Evolutionary conservation across 2,888 invertebrate species (phyloP).

Genomic region (Tuberolachnus salignus): DNA sequence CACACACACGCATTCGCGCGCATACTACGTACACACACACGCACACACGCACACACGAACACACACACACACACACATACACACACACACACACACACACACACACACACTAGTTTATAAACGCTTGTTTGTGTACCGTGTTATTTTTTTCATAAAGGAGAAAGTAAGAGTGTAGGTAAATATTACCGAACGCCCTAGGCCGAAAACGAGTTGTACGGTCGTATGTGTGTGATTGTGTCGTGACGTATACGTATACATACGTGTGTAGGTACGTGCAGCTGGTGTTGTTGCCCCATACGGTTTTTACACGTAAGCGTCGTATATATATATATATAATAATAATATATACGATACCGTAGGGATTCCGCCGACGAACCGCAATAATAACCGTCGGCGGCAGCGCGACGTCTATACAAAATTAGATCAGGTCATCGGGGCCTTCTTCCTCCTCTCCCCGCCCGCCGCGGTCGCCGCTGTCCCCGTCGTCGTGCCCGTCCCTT

Average conservation of each 20-base stretch:
- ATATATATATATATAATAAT: no score
- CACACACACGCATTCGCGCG: neutral
- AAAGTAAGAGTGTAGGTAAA: neutral
- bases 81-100: neutral
- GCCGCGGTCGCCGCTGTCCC: neutral
- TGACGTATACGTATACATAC: neutral
- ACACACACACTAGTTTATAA: neutral
- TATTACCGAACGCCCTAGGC: neutral
- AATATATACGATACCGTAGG: conserved; percentile 9
- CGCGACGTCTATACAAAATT: conserved; percentile 40
- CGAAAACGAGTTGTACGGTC: neutral
- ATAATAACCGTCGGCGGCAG: neutral
- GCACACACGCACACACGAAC: no score
- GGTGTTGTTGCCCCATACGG: conserved; percentile 2
- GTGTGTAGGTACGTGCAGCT: neutral
- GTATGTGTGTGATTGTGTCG: neutral
- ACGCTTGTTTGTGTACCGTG: neutral
- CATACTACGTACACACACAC: neutral
- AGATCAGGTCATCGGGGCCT: conserved; percentile 40
- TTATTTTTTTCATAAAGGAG: conserved; percentile 7
- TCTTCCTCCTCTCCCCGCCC: neutral
- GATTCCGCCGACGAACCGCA: conserved; percentile 22
- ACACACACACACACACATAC: neutral
- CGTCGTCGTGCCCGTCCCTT: neutral
- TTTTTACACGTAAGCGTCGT: conserved; percentile 20